phyloP scores from a whole-genome alignment of 2,113 vertebrate genomes.

The Archocentrus centrarchus region DNA sequence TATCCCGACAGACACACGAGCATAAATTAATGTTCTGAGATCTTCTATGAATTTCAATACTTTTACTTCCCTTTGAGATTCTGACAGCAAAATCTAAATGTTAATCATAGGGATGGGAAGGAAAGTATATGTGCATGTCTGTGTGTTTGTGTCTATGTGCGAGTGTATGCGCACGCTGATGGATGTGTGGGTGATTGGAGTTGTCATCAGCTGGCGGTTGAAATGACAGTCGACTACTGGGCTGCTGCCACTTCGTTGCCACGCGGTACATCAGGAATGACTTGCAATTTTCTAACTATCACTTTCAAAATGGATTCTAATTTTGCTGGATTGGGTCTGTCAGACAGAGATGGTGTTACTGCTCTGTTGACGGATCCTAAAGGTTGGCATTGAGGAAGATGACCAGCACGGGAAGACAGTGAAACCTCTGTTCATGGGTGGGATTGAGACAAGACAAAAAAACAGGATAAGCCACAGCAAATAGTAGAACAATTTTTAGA shows the following conservation, averaged over 20 bases:
- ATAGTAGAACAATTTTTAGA: neutral
- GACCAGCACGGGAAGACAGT: constrained; percentile 43
- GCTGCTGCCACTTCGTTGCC: constrained; percentile 77
- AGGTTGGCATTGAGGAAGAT: constrained; percentile 51
- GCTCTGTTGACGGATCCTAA: constrained; percentile 61
- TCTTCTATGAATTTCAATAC: constrained; percentile 72
- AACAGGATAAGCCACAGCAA: neutral
- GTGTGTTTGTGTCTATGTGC: constrained; percentile 6
- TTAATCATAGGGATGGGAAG: constrained; percentile 62
- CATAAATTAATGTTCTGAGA: constrained; percentile 64
- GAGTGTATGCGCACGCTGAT: constrained; percentile 18
- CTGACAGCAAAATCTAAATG: constrained; percentile 71
- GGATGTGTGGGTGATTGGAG: constrained; percentile 69
- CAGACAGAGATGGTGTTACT: constrained; percentile 59
- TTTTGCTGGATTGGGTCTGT: constrained; percentile 74
- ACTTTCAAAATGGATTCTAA: constrained; percentile 80
- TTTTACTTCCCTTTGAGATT: constrained; percentile 57
- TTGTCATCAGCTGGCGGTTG: constrained; percentile 74
- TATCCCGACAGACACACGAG: constrained; percentile 52
- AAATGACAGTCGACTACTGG: constrained; percentile 75
- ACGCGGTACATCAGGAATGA: constrained; percentile 76
- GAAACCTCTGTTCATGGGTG: constrained; percentile 20
- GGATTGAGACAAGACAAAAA: neutral
- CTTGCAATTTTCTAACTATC: constrained; percentile 83
- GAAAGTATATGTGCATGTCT: constrained; percentile 26